Evolutionary conservation across 2,113 vertebrate genomes (phyloP).

Genomic region (Brachionichthys hirsutus): DNA sequence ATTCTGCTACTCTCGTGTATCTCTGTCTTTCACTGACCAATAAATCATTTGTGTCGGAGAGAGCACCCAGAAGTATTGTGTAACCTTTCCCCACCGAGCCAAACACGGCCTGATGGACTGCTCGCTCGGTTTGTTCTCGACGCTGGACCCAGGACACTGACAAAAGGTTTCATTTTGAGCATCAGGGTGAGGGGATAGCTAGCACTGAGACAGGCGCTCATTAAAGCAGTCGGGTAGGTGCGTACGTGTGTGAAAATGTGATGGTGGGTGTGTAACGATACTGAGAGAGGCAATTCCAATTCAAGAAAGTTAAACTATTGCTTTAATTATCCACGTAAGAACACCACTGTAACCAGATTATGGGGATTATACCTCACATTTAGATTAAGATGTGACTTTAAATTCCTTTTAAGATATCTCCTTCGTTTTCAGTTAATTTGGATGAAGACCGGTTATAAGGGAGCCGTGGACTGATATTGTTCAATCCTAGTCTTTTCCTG

Average conservation of each 20-base stretch:
- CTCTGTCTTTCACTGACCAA: slow-evolving; percentile 71
- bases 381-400: background rate
- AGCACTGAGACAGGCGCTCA: slow-evolving; percentile 48
- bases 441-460: too few relatives aligned
- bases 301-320: slow-evolving; percentile 14
- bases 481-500: too few relatives aligned
- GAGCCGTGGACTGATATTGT: too few relatives aligned
- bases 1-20: slow-evolving; percentile 46
- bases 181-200: slow-evolving; percentile 48
- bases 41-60: slow-evolving; percentile 64
- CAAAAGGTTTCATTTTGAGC: slow-evolving; percentile 67
- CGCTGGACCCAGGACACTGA: slow-evolving; percentile 48
- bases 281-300: slow-evolving; percentile 16
- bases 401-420: background rate
- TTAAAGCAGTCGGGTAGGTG: slow-evolving; percentile 55
- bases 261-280: slow-evolving; percentile 3
- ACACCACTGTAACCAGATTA: background rate
- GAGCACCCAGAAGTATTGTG: slow-evolving; percentile 59
- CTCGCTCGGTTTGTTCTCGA: slow-evolving; percentile 67
- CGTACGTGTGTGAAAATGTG: slow-evolving; percentile 28
- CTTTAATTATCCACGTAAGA: background rate
- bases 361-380: background rate
- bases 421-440: background rate
- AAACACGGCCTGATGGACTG: slow-evolving; percentile 56
- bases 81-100: slow-evolving; percentile 52